Evolutionary conservation across 2,888 invertebrate genomes (phyloP).

Genomic region (Pristionchus mayeri): DNA sequence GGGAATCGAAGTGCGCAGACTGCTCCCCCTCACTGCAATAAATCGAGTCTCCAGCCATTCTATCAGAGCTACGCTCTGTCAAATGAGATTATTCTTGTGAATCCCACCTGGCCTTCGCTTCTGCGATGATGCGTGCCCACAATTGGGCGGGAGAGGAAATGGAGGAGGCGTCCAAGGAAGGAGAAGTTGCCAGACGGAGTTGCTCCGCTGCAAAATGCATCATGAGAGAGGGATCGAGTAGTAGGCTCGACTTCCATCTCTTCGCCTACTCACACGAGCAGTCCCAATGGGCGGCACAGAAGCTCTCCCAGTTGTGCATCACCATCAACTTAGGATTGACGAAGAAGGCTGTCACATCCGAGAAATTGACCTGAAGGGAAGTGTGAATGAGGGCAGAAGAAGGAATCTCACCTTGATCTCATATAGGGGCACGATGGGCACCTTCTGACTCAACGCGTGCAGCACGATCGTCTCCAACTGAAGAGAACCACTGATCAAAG

Average conservation of each 20-base stretch:
- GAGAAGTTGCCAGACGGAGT: constrained; percentile 30
- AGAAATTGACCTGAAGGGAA: constrained; percentile 59
- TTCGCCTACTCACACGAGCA: constrained; percentile 53
- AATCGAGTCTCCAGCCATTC: too few relatives aligned
- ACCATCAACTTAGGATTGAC: constrained; percentile 60
- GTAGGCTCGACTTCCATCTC: neutral
- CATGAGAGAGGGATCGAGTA: neutral
- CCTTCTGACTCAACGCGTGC: constrained; percentile 62
- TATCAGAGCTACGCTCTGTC: too few relatives aligned
- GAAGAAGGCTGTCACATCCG: constrained; percentile 70
- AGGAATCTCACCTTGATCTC: constrained; percentile 61
- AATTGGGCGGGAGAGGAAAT: constrained; percentile 60
- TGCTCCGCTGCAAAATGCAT: constrained; percentile 24
- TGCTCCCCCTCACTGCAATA: constrained; percentile 1
- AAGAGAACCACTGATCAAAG: too few relatives aligned
- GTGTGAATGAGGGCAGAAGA: neutral
- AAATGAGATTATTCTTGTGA: too few relatives aligned
- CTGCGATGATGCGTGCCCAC: constrained; percentile 65
- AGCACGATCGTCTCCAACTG: constrained; percentile 54
- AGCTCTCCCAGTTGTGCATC: constrained; percentile 65
- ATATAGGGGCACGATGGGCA: constrained; percentile 70
- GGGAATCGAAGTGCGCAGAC: constrained; percentile 68
- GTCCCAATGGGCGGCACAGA: constrained; percentile 66
- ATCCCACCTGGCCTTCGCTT: constrained; percentile 53
- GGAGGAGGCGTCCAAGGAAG: constrained; percentile 53